A percentile compares a stretch with the other conserved stretches of the same genome.
phyloP scores from a whole-genome alignment of 1,140 invertebrate species.

The Mylabris phalerata region DNA sequence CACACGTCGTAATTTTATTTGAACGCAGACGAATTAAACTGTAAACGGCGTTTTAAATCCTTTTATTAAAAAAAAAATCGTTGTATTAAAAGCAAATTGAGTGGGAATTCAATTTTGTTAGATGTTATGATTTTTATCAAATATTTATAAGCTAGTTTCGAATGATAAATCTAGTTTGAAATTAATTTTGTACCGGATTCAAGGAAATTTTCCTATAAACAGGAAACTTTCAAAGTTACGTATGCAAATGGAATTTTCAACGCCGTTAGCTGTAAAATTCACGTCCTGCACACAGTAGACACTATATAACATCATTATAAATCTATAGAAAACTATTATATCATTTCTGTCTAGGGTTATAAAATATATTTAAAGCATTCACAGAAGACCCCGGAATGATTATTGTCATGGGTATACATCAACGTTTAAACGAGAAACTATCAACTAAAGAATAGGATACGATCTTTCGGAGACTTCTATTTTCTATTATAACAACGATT shows the following conservation, averaged over 20 bases:
- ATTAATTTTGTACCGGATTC: too few relatives aligned
- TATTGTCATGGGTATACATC: conserved; percentile 18
- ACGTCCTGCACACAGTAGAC: conserved; percentile 25
- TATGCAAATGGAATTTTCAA: neutral
- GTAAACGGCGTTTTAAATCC: too few relatives aligned
- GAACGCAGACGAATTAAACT: neutral
- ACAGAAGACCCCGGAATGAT: conserved; percentile 21
- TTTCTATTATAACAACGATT: conserved; percentile 1
- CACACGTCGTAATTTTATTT: conserved; percentile 20
- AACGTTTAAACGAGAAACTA: conserved; percentile 3
- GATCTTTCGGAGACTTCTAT: conserved; percentile 18
- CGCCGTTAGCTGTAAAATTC: conserved; percentile 18
- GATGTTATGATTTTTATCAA: too few relatives aligned
- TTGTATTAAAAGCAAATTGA: too few relatives aligned
- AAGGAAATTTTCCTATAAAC: too few relatives aligned
- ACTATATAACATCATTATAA: conserved; percentile 37
- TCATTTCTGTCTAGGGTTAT: conserved; percentile 33
- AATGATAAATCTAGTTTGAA: too few relatives aligned
- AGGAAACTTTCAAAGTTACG: too few relatives aligned
- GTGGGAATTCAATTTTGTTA: too few relatives aligned
- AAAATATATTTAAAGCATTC: conserved; percentile 34
- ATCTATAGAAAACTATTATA: conserved; percentile 37
- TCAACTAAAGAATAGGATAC: neutral
- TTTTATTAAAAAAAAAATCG: too few relatives aligned
- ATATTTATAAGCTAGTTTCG: too few relatives aligned